These are phyloP conservation scores for Bugula neritina DNA, from an alignment of 2,888 invertebrate species.

Conservation along the genomic window DNA sequence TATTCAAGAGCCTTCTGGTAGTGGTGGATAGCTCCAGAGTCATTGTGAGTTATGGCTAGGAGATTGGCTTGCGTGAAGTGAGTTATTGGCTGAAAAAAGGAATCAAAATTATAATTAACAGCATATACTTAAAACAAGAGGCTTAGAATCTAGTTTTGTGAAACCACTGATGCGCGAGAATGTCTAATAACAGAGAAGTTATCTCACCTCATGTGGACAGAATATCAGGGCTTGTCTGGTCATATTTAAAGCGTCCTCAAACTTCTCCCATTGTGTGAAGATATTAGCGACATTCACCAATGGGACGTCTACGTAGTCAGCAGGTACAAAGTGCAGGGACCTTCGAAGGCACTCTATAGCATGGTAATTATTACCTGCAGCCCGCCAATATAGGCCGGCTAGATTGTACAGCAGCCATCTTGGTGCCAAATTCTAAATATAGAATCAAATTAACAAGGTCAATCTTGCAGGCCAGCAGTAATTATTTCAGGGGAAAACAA, in stretches of 20 bases:
- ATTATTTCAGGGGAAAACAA: too few relatives aligned
- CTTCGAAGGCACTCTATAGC: slow-evolving; percentile 67
- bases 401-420: slow-evolving; percentile 69
- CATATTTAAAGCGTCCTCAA: slow-evolving; percentile 62
- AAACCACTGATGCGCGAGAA: too few relatives aligned
- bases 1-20: slow-evolving; percentile 47
- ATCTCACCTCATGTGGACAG: slow-evolving; percentile 62
- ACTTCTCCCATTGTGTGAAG: slow-evolving; percentile 58
- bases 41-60: slow-evolving; percentile 62
- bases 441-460: too few relatives aligned
- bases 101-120: too few relatives aligned
- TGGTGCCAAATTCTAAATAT: slow-evolving; percentile 66
- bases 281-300: slow-evolving; percentile 67
- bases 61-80: slow-evolving; percentile 65
- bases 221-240: slow-evolving; percentile 62
- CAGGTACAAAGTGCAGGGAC: slow-evolving; percentile 60
- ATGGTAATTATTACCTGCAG: slow-evolving; percentile 64
- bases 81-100: slow-evolving; percentile 61
- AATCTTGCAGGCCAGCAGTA: too few relatives aligned
- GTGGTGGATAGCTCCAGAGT: slow-evolving; percentile 48
- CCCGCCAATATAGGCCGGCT: slow-evolving; percentile 73
- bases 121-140: too few relatives aligned
- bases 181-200: slow-evolving; percentile 13
- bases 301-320: slow-evolving; percentile 63
- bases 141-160: too few relatives aligned